Base-by-base conservation (phyloP, 2,113 vertebrate species). In the Phrynosoma blainvillii region DNA sequence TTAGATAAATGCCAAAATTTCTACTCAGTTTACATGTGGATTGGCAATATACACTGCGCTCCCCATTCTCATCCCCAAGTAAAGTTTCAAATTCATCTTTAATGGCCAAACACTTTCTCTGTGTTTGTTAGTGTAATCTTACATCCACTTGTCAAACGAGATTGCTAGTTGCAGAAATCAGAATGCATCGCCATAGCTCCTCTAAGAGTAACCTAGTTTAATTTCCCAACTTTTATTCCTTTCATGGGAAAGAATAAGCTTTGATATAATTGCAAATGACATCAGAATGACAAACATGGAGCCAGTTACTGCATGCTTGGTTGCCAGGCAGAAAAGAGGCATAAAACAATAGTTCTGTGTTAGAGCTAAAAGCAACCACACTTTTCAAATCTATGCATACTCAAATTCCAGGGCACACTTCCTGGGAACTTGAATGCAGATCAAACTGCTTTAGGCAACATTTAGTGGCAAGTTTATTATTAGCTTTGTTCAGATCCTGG, bases 251-350 rank as follows among this genome's bases (percentile, higher is more conserved):
- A 62, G 79, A 87, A 75, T 74, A 74, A 47, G 32, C 68, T 81
- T 82, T 87, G 86, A 65, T 68, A 87, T 82, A 81, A 87, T 82
- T 87, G 70, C 86, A 65, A n/a, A 81, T 21, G 36, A 87, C 70
- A 74, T n/a, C 70, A 74, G 56, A 87, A 54, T 62, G 79, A 81
- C 56, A 47, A 81, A 81, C 27, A 30, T n/a, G 20, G 54, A 87
- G 36, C 70, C 32, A 65, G 86, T 42, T 62, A 75, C 52, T 82
- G 32, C 74, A 81, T 62, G 56, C 36, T 73, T 81, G 86, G 52
- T 59, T 87, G 78, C 54, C 36, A 47, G 36, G 86, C 78, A 82
- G 86, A 62, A 79, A 87, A 62, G 66, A 80, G 23, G 36, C 52
- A 30, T 47, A 36, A 54, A 73, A 73, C 52, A 74, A 82, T 82